These are phyloP conservation scores for Proterorhinus semilunaris DNA, from an alignment of 2,113 vertebrate genomes.

Conservation along the genomic window DNA sequence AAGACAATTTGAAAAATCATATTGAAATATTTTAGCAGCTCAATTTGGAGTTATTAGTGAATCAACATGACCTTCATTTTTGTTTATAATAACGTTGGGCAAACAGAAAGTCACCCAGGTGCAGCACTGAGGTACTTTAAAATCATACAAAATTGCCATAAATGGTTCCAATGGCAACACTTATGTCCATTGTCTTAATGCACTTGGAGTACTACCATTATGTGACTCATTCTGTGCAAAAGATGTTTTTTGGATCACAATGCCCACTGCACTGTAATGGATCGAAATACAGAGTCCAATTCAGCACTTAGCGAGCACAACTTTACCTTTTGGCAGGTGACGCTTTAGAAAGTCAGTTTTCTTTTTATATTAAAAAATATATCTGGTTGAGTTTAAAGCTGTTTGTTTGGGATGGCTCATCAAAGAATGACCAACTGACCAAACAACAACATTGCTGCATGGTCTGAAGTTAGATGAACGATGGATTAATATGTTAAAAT, in stretches of 20 bases:
- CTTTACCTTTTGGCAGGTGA: slow-evolving; percentile 12
- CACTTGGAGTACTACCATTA: slow-evolving; percentile 25
- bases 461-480: no score
- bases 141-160: slow-evolving; percentile 6
- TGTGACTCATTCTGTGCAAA: slow-evolving; percentile 25
- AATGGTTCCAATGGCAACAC: slow-evolving; percentile 17
- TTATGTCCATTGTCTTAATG: slow-evolving; percentile 22
- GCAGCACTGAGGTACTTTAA: not conserved
- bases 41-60: not conserved
- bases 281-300: slow-evolving; percentile 10
- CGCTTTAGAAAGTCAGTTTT: slow-evolving; percentile 28
- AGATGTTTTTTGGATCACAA: slow-evolving; percentile 40
- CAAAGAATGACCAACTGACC: no score
- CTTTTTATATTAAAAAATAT: no score
- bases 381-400: no score
- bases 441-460: no score
- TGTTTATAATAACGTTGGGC: not conserved
- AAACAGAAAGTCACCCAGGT: not conserved
- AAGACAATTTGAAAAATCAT: not conserved
- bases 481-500: no score
- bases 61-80: not conserved
- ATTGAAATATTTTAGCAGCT: not conserved
- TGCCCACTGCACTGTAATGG: slow-evolving; percentile 29
- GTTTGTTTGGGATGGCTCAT: no score
- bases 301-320: slow-evolving; percentile 8